A percentile compares a stretch with the other conserved stretches of the same genome.
These are phyloP conservation scores for Octonoba sinensis DNA, from an alignment of 2,888 invertebrate genomes.

Conservation along the genomic window DNA sequence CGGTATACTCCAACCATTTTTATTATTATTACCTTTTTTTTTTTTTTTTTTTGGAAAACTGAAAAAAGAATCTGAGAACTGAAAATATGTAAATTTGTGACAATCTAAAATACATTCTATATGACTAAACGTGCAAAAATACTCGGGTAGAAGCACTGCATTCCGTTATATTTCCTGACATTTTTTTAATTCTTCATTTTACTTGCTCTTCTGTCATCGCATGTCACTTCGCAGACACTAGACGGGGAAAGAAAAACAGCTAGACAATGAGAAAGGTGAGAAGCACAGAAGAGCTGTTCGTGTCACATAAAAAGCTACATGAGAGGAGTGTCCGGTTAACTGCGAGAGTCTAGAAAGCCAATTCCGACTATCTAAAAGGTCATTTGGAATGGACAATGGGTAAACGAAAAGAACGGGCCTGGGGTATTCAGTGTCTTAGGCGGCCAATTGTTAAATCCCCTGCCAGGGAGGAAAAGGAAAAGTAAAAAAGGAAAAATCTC, in stretches of 20 bases:
- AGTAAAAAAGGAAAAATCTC: constrained; percentile 15
- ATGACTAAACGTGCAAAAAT: no score
- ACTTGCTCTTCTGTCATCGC: no score
- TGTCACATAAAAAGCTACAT: constrained; percentile 55
- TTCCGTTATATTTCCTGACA: no score
- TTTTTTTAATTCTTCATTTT: no score
- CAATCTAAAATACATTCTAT: no score
- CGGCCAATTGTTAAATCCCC: constrained; percentile 54
- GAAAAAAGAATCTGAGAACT: no score
- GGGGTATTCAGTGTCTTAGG: constrained; percentile 49
- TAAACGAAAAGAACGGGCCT: constrained; percentile 20
- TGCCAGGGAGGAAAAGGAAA: constrained; percentile 13
- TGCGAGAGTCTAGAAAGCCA: constrained; percentile 23
- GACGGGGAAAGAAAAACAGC: constrained; percentile 14
- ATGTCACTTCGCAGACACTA: no score
- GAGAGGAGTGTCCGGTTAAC: constrained; percentile 45
- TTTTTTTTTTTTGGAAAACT: no score
- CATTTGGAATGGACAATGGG: constrained; percentile 58
- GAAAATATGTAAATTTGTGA: no score
- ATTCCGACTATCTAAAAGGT: constrained; percentile 29
- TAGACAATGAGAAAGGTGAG: constrained; percentile 40
- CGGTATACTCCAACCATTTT: no score
- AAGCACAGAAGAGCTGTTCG: constrained; percentile 27
- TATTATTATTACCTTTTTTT: no score
- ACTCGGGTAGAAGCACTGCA: no score